A percentile compares a stretch with the other conserved stretches of the same genome.
Conservation (phyloP, 1,140 invertebrate species). For the Cotesia vestalis region DNA sequence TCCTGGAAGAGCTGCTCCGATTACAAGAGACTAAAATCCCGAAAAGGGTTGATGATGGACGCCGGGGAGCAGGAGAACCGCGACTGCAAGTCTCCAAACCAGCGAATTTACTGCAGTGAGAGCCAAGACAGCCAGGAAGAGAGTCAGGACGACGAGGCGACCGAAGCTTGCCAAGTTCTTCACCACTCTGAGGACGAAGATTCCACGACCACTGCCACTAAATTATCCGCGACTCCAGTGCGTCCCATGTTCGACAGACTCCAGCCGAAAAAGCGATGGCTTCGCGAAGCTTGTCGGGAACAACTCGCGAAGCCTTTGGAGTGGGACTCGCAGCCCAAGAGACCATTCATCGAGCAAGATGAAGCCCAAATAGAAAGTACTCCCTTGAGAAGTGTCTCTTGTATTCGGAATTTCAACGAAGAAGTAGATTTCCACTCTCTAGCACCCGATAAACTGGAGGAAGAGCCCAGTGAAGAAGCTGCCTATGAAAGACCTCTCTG, state of each 20-base stretch:
- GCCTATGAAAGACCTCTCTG: not conserved
- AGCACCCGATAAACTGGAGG: not conserved
- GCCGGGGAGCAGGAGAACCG: constrained; percentile 60
- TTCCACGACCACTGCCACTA: constrained; percentile 44
- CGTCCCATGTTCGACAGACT: constrained; percentile 61
- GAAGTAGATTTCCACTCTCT: constrained; percentile 2
- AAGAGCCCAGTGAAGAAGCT: not conserved
- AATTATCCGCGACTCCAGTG: constrained; percentile 53
- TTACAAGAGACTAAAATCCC: constrained; percentile 57
- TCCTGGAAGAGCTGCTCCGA: constrained; percentile 57
- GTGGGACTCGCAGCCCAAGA: constrained; percentile 57
- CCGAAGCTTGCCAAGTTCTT: constrained; percentile 51
- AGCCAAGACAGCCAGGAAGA: constrained; percentile 62
- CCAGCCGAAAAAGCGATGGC: constrained; percentile 73
- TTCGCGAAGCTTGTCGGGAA: constrained; percentile 69
- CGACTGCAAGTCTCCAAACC: constrained; percentile 50
- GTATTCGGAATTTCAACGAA: constrained; percentile 7
- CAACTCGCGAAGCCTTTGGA: constrained; percentile 63
- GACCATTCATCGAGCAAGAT: not conserved
- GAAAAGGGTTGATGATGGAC: constrained; percentile 63
- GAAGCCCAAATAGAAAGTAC: constrained; percentile 28
- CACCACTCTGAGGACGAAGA: constrained; percentile 58
- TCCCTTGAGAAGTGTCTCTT: constrained; percentile 7
- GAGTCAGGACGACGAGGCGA: constrained; percentile 61
- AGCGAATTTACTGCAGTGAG: constrained; percentile 54